Base-by-base conservation (phyloP, 2,888 invertebrate species). In the Rhingia rostrata region DNA sequence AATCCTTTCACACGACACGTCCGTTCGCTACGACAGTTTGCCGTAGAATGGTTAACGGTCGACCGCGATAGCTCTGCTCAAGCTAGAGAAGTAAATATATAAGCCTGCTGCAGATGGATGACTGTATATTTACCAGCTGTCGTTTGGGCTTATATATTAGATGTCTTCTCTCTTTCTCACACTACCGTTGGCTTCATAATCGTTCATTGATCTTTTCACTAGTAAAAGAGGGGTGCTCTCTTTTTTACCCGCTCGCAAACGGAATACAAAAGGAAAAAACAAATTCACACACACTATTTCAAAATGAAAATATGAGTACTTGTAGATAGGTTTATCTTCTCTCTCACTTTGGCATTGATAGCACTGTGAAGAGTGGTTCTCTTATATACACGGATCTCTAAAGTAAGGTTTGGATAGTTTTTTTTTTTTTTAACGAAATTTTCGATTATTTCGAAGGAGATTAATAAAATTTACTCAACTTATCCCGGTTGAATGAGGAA, bases 121-220 rank as follows among this genome's bases (percentile, higher is more conserved):
- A 22, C 33, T 67, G 39, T 80, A 84, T 80, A 84, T 80, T 80
- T 84, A 84, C 84, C 79, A 79, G 53, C 83, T 79, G 74, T 60
- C 67, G 58, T 32, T 61, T 22, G 22, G 22, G 22, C 1, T 22
- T 22, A 22, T 22, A 22, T 22, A 22, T 22, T 22, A 22, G 30
- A 32, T 53, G 47, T 66, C 33, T 45, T 45, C 33, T 75, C 64
- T 84, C 74, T 70, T 61, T 84, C 84, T 75, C 84, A 80, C 84
- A 67, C 78, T 72, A 63, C 60, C 41, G 53, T 69, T 64, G 41
- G 53, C 75, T 74, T 84, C 80, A 83, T 84, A 84, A 84, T 84
- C 84, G 84, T 84, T 84, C 84, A 84, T 84, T 84, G 84, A 84
- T 84, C 84, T 75, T 80, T 80, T 75, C 70, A 10, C 4, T 30